phyloP scores from a whole-genome alignment of 2,797 vertebrate species.

The Heteromormyrus szaboi region DNA sequence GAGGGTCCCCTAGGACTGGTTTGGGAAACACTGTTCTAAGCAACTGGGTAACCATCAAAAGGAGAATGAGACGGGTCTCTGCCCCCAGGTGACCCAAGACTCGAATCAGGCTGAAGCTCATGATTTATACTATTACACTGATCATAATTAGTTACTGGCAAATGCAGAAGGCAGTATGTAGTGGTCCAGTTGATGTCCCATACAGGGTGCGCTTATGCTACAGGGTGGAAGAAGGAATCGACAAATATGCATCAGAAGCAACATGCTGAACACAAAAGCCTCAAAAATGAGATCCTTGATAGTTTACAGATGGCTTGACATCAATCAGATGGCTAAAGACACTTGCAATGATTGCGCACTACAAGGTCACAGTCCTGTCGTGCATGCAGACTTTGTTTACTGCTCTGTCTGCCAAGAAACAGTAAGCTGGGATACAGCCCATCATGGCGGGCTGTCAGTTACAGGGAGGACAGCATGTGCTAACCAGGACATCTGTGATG shows the following conservation, averaged over 20 bases:
- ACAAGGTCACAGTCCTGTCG: not conserved
- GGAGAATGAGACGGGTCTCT: not conserved
- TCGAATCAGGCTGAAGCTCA: not conserved
- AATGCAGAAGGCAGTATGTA: not conserved
- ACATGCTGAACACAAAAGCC: not conserved
- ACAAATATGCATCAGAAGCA: not conserved
- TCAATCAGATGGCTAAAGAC: not conserved
- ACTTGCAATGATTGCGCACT: not conserved
- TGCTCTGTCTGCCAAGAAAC: not conserved
- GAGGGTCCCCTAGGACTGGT: not conserved
- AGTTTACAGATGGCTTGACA: not conserved
- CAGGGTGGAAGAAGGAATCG: not conserved
- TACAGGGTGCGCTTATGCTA: not conserved
- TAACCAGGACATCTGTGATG: not conserved
- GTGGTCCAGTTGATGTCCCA: not conserved
- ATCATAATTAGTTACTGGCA: not conserved
- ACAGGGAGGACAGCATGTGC: constrained; percentile 34
- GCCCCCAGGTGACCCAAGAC: not conserved
- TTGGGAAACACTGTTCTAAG: not conserved
- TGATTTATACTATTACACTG: not conserved
- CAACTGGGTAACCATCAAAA: not conserved
- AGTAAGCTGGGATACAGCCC: constrained; percentile 33
- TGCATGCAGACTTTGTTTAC: not conserved
- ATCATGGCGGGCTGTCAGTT: constrained; percentile 46
- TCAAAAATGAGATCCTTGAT: not conserved